Base-by-base conservation (phyloP, 1,140 invertebrate species). In the Monomorium pharaonis region DNA sequence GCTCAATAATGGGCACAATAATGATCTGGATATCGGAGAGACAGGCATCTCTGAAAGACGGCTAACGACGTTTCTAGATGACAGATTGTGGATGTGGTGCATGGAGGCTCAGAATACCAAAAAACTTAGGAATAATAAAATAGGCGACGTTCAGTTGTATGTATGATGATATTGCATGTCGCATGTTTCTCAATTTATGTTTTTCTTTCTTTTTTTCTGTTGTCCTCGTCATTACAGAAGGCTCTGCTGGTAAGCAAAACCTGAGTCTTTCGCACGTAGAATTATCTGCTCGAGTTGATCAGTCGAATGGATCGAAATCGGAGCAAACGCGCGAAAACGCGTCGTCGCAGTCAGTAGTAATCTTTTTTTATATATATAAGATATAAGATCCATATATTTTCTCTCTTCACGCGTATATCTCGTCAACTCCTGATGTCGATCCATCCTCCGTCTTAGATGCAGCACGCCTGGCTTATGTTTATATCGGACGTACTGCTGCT, bases 111-210 rank as follows among this genome's bases (percentile, higher is more conserved):
- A 94, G 92, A 94, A 78, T 94, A 88, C 94, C 91, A 94, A 95
- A 95, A 89, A 88, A 90, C 91, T 95, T 95, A 94, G 93, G 93
- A 93, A 94, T 89, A 91, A 92, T 95, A 95, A 95, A 91, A 95
- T 95, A 94, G 92, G 92, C 92, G 94, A 95, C 94, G 87, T 94
- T 93, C 89, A 93, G 92, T 90, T 95, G 94, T 95, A 95, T 95
- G 94, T 95, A 95, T 94, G 37, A 94, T 91, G 87, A 92, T 33
- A 88, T 89, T 92, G 94, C 94, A 95, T 94, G 94, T 70, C 65
- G 94, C 94, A 94, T 94, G 94, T 90, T 83, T 92, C 89, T 90
- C 90, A 86, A 93, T 92, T 90, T 88, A 84, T 91, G 21, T 91
- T 60, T 37, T 21, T 12, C 10, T 89, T 81, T 92, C 85, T 75